Evolutionary conservation across 2,797 vertebrate species (phyloP).

Genomic region (Pteropus rufus): DNA sequence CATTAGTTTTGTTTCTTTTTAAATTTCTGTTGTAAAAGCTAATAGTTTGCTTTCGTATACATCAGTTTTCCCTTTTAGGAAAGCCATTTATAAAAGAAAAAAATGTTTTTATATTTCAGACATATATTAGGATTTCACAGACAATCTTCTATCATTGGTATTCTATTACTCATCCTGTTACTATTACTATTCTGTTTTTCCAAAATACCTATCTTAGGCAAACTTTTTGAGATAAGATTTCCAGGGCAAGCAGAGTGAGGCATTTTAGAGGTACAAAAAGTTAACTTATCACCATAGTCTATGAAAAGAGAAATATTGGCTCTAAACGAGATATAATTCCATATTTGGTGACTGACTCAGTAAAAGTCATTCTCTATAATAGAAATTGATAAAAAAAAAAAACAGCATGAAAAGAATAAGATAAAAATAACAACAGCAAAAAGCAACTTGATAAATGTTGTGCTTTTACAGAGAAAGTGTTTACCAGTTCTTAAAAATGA

Average conservation of each 20-base stretch:
- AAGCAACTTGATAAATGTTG: background rate
- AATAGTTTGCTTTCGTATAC: background rate
- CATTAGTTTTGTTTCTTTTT: slow-evolving; percentile 17
- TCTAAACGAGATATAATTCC: background rate
- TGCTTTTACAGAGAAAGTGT: background rate
- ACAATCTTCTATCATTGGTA: background rate
- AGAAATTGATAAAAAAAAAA: slow-evolving; percentile 9
- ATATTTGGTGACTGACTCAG: background rate
- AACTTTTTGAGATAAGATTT: background rate
- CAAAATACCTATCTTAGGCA: background rate
- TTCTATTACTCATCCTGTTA: background rate
- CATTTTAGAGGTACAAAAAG: background rate
- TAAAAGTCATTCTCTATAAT: background rate
- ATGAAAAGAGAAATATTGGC: background rate
- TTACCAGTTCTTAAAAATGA: background rate
- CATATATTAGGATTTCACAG: background rate
- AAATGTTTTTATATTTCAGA: background rate
- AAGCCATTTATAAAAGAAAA: background rate
- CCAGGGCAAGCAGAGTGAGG: background rate
- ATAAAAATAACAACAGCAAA: background rate
- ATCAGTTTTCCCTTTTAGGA: background rate
- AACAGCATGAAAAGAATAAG: background rate
- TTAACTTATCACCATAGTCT: background rate
- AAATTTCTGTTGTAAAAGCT: background rate
- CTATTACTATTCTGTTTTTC: background rate